Percentiles rank a stretch among this genome's conserved stretches.
These are phyloP conservation scores for Gadopsis bispinosus DNA, from an alignment of 2,797 vertebrate genomes.

Conservation along the genomic window DNA sequence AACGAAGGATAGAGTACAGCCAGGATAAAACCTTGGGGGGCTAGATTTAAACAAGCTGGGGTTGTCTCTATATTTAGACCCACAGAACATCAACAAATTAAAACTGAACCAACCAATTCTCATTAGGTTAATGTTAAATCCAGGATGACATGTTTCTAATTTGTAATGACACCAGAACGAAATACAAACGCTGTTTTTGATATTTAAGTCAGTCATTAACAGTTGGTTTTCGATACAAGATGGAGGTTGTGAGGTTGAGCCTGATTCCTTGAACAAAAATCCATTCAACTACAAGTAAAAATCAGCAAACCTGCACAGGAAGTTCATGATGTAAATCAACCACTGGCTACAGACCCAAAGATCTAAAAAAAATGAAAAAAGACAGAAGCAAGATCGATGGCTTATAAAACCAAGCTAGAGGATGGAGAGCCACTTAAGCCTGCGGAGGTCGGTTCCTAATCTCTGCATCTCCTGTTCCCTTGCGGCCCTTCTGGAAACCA, in stretches of 20 bases:
- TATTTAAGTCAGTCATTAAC: not conserved
- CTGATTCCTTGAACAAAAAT: constrained; percentile 6
- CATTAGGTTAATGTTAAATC: not conserved
- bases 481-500: constrained; percentile 74
- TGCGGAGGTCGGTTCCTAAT: constrained; percentile 58
- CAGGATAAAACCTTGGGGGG: not conserved
- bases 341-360: constrained; percentile 19
- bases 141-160: not conserved
- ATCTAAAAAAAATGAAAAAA: constrained; percentile 13
- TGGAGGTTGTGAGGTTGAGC: not conserved
- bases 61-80: not conserved
- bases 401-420: constrained; percentile 54
- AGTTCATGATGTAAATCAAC: constrained; percentile 25
- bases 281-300: constrained; percentile 16
- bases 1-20: not conserved
- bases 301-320: not conserved
- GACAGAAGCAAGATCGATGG: constrained; percentile 28
- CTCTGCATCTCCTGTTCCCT: constrained; percentile 72
- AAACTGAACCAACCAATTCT: not conserved
- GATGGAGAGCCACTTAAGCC: constrained; percentile 65
- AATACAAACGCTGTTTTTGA: not conserved
- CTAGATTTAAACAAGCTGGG: not conserved
- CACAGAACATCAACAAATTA: not conserved
- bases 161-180: not conserved
- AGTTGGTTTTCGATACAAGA: not conserved